Base-by-base conservation (phyloP, 2,797 vertebrate genomes). In the Champsocephalus gunnari region DNA sequence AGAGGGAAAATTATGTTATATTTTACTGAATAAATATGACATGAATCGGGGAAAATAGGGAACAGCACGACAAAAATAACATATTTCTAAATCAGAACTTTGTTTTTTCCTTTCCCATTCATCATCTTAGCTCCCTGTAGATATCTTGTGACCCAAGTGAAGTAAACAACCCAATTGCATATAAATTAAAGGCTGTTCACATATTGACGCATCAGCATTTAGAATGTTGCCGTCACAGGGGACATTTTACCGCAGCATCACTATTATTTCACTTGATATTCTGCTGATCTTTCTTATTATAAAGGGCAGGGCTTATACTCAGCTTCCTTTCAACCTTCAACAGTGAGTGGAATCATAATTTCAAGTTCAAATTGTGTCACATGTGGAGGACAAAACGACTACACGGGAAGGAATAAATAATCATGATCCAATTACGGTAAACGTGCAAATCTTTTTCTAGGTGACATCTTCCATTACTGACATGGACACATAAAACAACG, bases 401-500 rank as follows among this genome's bases (percentile, higher is more conserved):
- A 17, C 1, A 9, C 21, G 24, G 58, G 12, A 38, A 61, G 58
- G 28, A 38, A 38, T 38, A 7, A 13, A n/a, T 16, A 73, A 65
- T 34, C 10, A 14, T 9, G 9, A 13, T 38, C 50, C 34, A 48
- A 59, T 68, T 54, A 38, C 4, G 19, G 12, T 54, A 16, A 50
- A 50, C 0, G 2, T 41, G 17, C n/a, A 51, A 57, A 73, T 66
- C 9, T n/a, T 56, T 28, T n/a, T 71, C 43, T 38, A 28, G 12
- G 48, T 34, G 61, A 67, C 50, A 59, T 67, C 45, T 66, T 74
- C 55, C 16, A 61, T 80, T 48, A 68, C 21, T 14, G 62, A 43
- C 19, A 28, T 16, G 13, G 17, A 38, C 66, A 63, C 17, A 53
- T n/a, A 54, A 64, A 72, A 61, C 11, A 66, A 70, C 54, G 10